These are phyloP conservation scores for Drosophila pruinosa DNA, from an alignment of 1,140 invertebrate species.

Conservation along the genomic window DNA sequence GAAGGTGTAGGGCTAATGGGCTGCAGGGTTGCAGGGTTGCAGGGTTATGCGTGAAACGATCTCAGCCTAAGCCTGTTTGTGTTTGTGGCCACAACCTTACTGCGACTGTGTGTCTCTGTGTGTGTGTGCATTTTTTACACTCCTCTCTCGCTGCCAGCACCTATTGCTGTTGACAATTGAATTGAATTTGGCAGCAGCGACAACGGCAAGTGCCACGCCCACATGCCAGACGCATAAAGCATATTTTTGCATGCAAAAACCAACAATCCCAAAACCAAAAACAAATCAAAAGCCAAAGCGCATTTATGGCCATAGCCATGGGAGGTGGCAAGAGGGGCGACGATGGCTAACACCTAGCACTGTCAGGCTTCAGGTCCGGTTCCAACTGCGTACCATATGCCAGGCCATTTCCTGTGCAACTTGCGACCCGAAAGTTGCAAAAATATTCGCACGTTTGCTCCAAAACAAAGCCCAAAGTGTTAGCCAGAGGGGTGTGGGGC, in stretches of 20 bases:
- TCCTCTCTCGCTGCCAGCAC: neutral
- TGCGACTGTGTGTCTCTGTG: neutral
- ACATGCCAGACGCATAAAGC: constrained; percentile 67
- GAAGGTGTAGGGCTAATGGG: neutral
- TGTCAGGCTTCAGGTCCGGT: constrained; percentile 12
- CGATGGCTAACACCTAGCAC: constrained; percentile 18
- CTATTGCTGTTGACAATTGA: constrained; percentile 75
- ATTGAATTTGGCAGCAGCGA: constrained; percentile 71
- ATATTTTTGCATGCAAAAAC: constrained; percentile 70
- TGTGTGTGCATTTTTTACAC: neutral
- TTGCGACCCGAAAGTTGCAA: constrained; percentile 77
- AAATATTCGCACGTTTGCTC: constrained; percentile 77
- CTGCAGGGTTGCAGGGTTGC: neutral
- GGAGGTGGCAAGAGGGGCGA: neutral
- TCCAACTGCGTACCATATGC: constrained; percentile 51
- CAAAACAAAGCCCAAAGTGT: constrained; percentile 64
- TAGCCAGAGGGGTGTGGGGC: neutral
- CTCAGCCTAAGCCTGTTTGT: constrained; percentile 46
- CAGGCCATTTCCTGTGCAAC: constrained; percentile 73
- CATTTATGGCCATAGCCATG: neutral
- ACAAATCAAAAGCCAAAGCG: constrained; percentile 54
- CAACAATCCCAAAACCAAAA: constrained; percentile 41
- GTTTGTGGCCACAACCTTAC: constrained; percentile 32
- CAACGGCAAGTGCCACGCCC: constrained; percentile 39
- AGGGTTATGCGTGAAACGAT: constrained; percentile 32